Evolutionary conservation across 2,888 invertebrate genomes (phyloP).

Genomic region (Eupithecia abbreviata): DNA sequence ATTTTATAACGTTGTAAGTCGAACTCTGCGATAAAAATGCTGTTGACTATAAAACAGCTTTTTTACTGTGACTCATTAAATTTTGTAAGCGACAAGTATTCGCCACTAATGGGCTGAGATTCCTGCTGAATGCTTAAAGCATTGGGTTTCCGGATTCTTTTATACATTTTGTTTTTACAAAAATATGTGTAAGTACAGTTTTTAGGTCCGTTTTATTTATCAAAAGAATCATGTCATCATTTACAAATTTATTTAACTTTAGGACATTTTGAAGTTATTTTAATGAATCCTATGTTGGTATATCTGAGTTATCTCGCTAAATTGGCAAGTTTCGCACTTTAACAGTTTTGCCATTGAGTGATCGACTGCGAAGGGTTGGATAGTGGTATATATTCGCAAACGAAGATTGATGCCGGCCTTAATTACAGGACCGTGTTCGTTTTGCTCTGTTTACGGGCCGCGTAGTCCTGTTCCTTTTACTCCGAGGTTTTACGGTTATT

Average conservation of each 20-base stretch:
- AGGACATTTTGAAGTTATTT: not conserved
- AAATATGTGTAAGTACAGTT: no score
- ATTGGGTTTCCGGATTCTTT: constrained; percentile 13
- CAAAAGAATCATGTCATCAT: not conserved
- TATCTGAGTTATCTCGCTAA: not conserved
- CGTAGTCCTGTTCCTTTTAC: constrained; percentile 25
- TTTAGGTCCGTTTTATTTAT: not conserved
- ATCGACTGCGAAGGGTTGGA: constrained; percentile 36
- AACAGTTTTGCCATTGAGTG: constrained; percentile 5
- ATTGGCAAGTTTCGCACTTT: not conserved
- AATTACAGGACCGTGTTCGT: constrained; percentile 50
- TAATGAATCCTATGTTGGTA: not conserved
- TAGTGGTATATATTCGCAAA: constrained; percentile 37
- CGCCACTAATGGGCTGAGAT: constrained; percentile 6
- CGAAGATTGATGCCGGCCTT: constrained; percentile 57
- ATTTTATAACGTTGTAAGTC: constrained; percentile 12
- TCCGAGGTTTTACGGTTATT: constrained; percentile 2
- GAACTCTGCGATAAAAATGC: constrained; percentile 7
- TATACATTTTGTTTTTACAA: not conserved
- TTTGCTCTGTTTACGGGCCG: constrained; percentile 29
- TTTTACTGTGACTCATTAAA: constrained; percentile 17
- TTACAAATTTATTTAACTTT: not conserved
- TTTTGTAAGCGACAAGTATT: constrained; percentile 13
- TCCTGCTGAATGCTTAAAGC: constrained; percentile 10
- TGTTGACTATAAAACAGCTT: constrained; percentile 9